phyloP scores from a whole-genome alignment of 92 coral and sea anemone genomes.

The Muricea muricata region DNA sequence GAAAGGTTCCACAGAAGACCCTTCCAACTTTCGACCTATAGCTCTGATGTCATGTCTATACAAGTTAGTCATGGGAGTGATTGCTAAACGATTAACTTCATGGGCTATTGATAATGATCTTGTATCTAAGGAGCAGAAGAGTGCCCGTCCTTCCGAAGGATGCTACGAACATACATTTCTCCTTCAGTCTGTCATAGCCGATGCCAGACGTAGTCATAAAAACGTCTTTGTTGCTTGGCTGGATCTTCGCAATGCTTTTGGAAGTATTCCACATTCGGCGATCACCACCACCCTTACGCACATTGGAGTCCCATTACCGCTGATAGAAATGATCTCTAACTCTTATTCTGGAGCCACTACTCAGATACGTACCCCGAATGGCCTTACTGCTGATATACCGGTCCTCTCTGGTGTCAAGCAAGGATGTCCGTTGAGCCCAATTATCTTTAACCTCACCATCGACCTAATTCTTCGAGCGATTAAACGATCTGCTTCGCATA shows the following conservation, averaged over 20 bases:
- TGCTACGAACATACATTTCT: constrained; percentile 20
- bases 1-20: constrained; percentile 18
- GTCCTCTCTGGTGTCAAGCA: constrained; percentile 8
- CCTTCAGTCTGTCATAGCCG: constrained; percentile 1
- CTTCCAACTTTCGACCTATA: constrained; percentile 34
- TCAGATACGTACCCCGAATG: background rate
- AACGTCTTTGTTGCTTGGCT: constrained; percentile 11
- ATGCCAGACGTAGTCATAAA: background rate
- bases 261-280: constrained; percentile 21
- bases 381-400: background rate
- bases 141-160: constrained; percentile 13
- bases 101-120: constrained; percentile 28
- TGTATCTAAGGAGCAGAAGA: constrained; percentile 10
- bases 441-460: constrained; percentile 1
- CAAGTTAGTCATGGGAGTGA: constrained; percentile 33
- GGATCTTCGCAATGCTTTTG: constrained; percentile 13
- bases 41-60: constrained; percentile 37
- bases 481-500: constrained; percentile 24
- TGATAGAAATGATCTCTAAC: background rate
- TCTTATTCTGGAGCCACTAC: constrained; percentile 3
- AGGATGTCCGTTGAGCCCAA: constrained; percentile 18
- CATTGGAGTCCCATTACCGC: background rate
- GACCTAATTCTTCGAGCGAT: constrained; percentile 25
- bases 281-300: background rate
- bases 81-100: constrained; percentile 27